Conservation (phyloP, 2,888 invertebrate species). For the Gymnosoma rotundatum region DNA sequence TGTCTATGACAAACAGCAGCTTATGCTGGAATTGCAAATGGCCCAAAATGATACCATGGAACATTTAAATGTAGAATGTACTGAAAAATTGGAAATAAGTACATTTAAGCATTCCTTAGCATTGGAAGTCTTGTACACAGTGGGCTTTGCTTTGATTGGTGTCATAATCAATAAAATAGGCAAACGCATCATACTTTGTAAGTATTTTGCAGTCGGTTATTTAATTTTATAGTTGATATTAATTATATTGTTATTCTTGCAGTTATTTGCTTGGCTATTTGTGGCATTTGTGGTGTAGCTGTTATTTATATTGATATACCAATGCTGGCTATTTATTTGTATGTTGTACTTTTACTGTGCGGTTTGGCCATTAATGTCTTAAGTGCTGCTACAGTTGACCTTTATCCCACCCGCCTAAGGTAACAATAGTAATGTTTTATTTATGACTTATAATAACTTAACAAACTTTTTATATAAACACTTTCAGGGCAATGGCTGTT, state of each 20-base stretch:
- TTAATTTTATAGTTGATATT: conserved; percentile 25
- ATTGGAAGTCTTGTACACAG: conserved; percentile 76
- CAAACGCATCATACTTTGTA: conserved; percentile 76
- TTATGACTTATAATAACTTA: not conserved
- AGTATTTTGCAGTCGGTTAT: conserved; percentile 73
- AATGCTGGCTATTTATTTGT: conserved; percentile 75
- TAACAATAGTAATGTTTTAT: conserved; percentile 53
- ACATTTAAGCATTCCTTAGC: conserved; percentile 76
- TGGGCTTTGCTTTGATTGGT: conserved; percentile 77
- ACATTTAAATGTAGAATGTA: conserved; percentile 68
- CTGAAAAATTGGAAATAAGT: conserved; percentile 76
- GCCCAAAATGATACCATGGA: conserved; percentile 7
- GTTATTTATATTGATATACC: conserved; percentile 73
- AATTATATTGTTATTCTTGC: not conserved
- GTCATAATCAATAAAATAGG: conserved; percentile 76
- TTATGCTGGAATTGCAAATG: conserved; percentile 51
- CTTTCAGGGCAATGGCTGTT: conserved; percentile 83
- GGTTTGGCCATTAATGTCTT: conserved; percentile 78
- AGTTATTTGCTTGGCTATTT: conserved; percentile 74
- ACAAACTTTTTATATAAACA: not conserved
- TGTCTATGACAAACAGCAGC: conserved; percentile 73
- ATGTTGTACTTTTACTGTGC: conserved; percentile 74
- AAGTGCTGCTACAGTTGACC: conserved; percentile 78
- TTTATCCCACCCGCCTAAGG: conserved; percentile 80
- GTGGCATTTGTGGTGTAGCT: conserved; percentile 75